Base-by-base conservation (phyloP, 2,113 vertebrate species). In the Geococcyx californianus region DNA sequence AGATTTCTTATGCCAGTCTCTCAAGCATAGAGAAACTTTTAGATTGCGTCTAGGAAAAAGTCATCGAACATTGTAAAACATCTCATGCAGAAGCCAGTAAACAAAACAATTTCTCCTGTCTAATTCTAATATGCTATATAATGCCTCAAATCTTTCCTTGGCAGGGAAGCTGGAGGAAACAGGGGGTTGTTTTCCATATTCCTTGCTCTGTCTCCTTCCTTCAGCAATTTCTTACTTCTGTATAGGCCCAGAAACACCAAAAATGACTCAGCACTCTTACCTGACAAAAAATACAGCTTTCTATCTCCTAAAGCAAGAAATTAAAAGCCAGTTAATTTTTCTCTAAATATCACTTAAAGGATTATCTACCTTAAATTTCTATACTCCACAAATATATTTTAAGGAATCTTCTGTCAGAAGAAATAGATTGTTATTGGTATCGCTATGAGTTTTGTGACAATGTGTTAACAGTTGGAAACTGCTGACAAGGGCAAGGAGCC, bases 1-100 rank as follows among this genome's bases (percentile, higher is more conserved):
- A 29, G 56, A 84, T 91, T 97, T 91, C 90, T 95, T 91, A 75
- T 75, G 59, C 26, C 87, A 80, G 5, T 77, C 81, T 72, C 23
- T 34, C 49, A 31, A 68, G 76, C 6, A 28, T 13, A 6, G 13
- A 70, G 49, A 75, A 92, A 93, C 60, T 92, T 96, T 52, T 21
- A 86, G 72, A 13, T 40, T 78, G 2, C 25, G 56, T 78, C 76
- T 86, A 69, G 76, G 64, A 88, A 82, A 82, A 90, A 28, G 74
- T 59, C 64, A 68, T 90, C 84, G 81, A 81, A 87, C 75, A 45
- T 5, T 89, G 56, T 84, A 94, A 92, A 88, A 78, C 25, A 64
- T 62, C 76, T 90, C 62, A n/a, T 51, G 75, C 52, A 88, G 73
- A 72, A 84, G 79, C 74, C 24, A 86, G 82, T 92, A 96, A 96